Evolutionary conservation across 2,888 invertebrate species (phyloP).

Genomic region (Eucera pruinosa): DNA sequence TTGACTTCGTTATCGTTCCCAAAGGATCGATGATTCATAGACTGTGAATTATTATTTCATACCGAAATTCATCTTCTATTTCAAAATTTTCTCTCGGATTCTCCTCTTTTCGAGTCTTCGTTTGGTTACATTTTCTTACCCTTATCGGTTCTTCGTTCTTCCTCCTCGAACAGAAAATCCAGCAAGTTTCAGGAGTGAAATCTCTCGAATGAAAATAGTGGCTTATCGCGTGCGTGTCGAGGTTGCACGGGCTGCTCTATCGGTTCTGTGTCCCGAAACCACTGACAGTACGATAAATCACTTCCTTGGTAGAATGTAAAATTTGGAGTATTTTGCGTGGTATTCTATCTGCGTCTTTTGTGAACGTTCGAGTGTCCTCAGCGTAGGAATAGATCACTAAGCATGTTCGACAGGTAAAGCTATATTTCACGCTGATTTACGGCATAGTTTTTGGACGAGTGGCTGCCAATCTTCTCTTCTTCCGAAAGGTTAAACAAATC

Average conservation of each 20-base stretch:
- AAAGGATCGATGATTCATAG: constrained; percentile 2
- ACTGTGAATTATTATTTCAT: constrained; percentile 15
- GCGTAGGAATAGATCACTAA: constrained; percentile 1
- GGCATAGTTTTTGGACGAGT: not conserved
- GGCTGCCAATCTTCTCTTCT: not conserved
- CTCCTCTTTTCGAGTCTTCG: not conserved
- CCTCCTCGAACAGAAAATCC: not conserved
- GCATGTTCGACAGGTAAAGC: not conserved
- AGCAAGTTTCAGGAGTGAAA: not conserved
- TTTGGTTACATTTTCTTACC: no score
- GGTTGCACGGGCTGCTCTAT: not conserved
- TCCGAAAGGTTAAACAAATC: no score
- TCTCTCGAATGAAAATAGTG: constrained; percentile 13
- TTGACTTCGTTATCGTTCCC: not conserved
- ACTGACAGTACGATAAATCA: constrained; percentile 19
- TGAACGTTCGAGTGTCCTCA: not conserved
- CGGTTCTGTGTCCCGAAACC: not conserved
- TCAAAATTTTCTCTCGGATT: not conserved
- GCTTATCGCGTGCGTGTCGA: not conserved
- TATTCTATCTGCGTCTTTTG: not conserved
- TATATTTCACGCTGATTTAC: constrained; percentile 1
- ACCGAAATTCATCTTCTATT: not conserved
- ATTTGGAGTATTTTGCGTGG: not conserved
- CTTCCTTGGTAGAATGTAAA: not conserved
- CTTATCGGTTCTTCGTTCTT: no score